phyloP scores from a whole-genome alignment of 64 coral and sea anemone species.

The Actinia equina region DNA sequence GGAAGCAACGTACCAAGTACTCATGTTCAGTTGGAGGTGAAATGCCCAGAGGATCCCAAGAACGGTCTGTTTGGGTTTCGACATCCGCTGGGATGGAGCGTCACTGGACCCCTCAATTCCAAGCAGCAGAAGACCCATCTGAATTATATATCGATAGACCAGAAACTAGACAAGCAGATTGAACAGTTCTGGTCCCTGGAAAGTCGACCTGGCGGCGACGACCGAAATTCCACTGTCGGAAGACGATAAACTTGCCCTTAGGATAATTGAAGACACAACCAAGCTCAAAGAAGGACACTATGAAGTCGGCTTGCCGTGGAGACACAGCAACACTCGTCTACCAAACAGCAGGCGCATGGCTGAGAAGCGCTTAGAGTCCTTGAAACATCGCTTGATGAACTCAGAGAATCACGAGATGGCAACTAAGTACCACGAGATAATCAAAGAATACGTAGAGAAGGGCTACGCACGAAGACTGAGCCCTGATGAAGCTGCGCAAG shows the following conservation, averaged over 20 bases:
- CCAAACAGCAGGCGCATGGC: conserved; percentile 45
- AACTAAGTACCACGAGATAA: conserved; percentile 34
- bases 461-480: conserved; percentile 29
- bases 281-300: conserved; percentile 35
- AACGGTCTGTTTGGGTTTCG: conserved; percentile 50
- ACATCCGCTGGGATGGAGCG: conserved; percentile 33
- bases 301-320: conserved; percentile 50
- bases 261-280: conserved; percentile 58
- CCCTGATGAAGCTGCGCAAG: not conserved
- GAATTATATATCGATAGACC: conserved; percentile 32
- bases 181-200: conserved; percentile 41
- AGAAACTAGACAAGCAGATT: not conserved
- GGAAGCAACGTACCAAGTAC: conserved; percentile 50
- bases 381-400: conserved; percentile 17
- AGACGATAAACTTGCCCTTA: conserved; percentile 37
- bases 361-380: conserved; percentile 17
- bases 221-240: conserved; percentile 8
- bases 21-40: conserved; percentile 48
- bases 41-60: conserved; percentile 28
- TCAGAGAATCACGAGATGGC: conserved; percentile 39
- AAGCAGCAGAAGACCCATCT: conserved; percentile 3
- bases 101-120: not conserved
- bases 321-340: conserved; percentile 11
- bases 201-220: not conserved
- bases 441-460: conserved; percentile 43